Base-by-base conservation (phyloP, 2,888 invertebrate genomes). In the Spisula subtruncata region DNA sequence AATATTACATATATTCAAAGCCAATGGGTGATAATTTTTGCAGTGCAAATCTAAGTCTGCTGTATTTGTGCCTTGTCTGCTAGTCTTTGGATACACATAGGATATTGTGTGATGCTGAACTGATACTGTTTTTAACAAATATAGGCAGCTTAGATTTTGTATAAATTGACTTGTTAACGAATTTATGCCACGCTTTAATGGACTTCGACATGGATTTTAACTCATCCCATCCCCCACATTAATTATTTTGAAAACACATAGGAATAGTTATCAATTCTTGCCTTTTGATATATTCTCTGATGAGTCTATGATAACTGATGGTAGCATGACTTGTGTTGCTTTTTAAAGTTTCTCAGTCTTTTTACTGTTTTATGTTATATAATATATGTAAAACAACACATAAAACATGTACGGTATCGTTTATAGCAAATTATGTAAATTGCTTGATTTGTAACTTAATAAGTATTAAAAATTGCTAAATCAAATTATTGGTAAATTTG, bases 131-230 rank as follows among this genome's bases (percentile, higher is more conserved):
- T 85, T 85, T 54, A 79, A 56, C 35, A 18, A 56, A 25, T 54
- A 32, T 48, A 6, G 80, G 80, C 85, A 60, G 79, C 85, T 85
- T 85, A 80, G 85, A 60, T 80, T 85, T 60, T 80, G 51, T 87
- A 71, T 25, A 66, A 32, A 60, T 29, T 84, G 41, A 48, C 25
- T 81, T 75, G 88, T 89, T 89, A 35, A 85, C 85, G 88, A 75
- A 85, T 85, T 71, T 81, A 54, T 82, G 88, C 85, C 71, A 81
- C 81, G 88, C 75, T 85, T 71, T 85, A 54, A 66, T 85, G 85
- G 88, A 89, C 88, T 56, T 85, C 81, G 88, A 89, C 71, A 85
- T 81, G 81, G 56, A 54, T 75, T 85, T 89, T 87, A 54, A 81
- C 51, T 48, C 35, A 25, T 10, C 18, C 46, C 46, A 25, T 81